Percentiles rank a stretch among this genome's conserved stretches.
These are phyloP conservation scores for Fragum whitleyi DNA, from an alignment of 2,888 invertebrate genomes.

Conservation along the genomic window DNA sequence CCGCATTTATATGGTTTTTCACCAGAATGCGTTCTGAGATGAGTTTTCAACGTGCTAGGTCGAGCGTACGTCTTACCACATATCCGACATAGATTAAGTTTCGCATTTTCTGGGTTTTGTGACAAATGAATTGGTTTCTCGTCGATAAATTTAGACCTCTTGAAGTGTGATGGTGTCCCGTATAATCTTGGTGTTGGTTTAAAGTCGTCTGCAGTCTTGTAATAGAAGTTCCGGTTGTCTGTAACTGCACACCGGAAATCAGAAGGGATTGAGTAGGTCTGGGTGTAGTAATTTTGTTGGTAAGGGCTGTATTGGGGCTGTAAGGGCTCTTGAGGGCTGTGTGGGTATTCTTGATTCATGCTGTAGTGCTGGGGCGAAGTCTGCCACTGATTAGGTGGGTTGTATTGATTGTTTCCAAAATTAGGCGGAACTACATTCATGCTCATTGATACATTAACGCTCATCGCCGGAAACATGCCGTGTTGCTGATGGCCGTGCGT, in stretches of 20 bases:
- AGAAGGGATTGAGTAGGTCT: conserved; percentile 72
- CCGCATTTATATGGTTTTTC: conserved; percentile 92
- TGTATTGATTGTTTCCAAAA: conserved; percentile 70
- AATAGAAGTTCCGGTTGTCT: conserved; percentile 72
- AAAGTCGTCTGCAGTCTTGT: conserved; percentile 75
- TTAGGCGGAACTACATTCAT: conserved; percentile 92
- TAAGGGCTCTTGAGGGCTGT: conserved; percentile 68
- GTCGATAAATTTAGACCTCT: conserved; percentile 72
- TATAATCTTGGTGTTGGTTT: conserved; percentile 69
- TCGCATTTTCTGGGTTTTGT: conserved; percentile 64
- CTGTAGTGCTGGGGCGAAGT: conserved; percentile 60
- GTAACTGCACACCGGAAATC: conserved; percentile 71
- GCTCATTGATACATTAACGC: conserved; percentile 98
- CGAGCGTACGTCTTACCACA: conserved; percentile 98
- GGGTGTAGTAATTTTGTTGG: conserved; percentile 65
- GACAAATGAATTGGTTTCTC: conserved; percentile 63
- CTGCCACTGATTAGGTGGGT: conserved; percentile 71
- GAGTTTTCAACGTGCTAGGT: conserved; percentile 98
- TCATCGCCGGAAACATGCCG: conserved; percentile 93
- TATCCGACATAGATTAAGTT: conserved; percentile 93
- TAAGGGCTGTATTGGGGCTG: conserved; percentile 69
- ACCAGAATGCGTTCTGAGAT: conserved; percentile 97
- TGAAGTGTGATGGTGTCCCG: conserved; percentile 69
- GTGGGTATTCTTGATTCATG: conserved; percentile 62
- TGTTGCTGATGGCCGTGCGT: conserved; percentile 60